Evolutionary conservation across 2,888 invertebrate species (phyloP), one percentile per base, ranked within the genome.

Genomic region (Galeruca laticollis): DNA sequence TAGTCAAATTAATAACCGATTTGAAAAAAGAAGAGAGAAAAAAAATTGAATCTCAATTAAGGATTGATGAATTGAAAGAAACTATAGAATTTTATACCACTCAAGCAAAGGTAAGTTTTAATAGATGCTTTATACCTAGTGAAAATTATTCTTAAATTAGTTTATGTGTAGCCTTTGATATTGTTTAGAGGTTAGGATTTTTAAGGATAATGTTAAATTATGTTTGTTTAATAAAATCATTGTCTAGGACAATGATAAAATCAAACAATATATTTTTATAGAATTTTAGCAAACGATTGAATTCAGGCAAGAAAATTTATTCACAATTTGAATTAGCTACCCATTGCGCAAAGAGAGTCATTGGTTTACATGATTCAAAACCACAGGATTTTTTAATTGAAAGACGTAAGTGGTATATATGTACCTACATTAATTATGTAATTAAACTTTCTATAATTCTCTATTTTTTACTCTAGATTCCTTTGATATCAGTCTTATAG

Each of bases 311-410:
- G 20, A 56, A 49, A 56, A 33, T 61, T 26, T 52, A 64, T 26
- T 60, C 68, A 20, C 65, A 73, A 49, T 73, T 73, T 47, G 57
- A 56, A n/a, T 52, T 70, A 21, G 70, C 70, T 20, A 15, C 56
- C 35, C 31, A 66, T 21, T 72, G 68, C 54, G 72, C 66, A 26
- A 68, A 70, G 33, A 70, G 59, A 11, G 3, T 59, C 3, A 65
- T 35, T 59, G 60, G 43, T 21, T 4, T 62, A 60, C 43, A 61
- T n/a, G 18, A 65, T 35, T 57, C 13, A 61, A 33, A 56, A 57
- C 18, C n/a, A 21, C 20, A n/a, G 62, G 15, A 31, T 43, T 37
- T 31, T 40, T 33, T 6, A 52, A 15, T 18, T 49, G 18, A 21
- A 47, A n/a, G 9, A 31, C 26, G 18, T 43, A 13, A n/a, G 60